A percentile compares a stretch with the other conserved stretches of the same genome.
These are phyloP conservation scores for Elaeidobius kamerunicus DNA, from an alignment of 2,888 invertebrate species.

Conservation along the genomic window DNA sequence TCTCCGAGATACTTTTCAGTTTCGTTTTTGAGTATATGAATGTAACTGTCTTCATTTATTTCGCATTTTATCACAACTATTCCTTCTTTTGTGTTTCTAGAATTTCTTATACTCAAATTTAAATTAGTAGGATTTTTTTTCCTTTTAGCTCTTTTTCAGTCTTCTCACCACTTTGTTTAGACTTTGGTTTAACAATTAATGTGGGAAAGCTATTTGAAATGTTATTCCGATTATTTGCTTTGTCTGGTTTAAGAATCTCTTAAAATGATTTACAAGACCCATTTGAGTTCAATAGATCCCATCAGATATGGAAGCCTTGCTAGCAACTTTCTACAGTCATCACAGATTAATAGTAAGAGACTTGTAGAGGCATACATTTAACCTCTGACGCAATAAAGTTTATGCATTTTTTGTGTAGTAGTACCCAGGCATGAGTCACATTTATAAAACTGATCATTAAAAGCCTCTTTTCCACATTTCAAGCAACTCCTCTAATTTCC, in stretches of 20 bases:
- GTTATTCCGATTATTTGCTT: not conserved
- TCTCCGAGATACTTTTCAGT: too few relatives aligned
- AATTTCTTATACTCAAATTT: not conserved
- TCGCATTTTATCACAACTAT: not conserved
- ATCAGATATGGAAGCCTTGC: not conserved
- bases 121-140: not conserved
- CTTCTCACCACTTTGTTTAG: not conserved
- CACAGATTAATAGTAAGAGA: slow-evolving; percentile 2
- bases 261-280: not conserved
- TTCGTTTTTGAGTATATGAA: not conserved
- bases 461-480: not conserved
- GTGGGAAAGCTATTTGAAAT: slow-evolving; percentile 2
- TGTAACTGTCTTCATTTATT: not conserved
- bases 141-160: slow-evolving; percentile 10
- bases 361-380: slow-evolving; percentile 5
- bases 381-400: not conserved
- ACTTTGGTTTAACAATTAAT: slow-evolving; percentile 3
- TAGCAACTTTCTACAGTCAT: slow-evolving; percentile 5
- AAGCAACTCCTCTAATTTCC: slow-evolving; percentile 1
- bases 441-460: slow-evolving; percentile 5
- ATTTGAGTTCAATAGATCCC: not conserved
- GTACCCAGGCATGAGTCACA: slow-evolving; percentile 3
- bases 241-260: not conserved
- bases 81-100: not conserved
- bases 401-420: not conserved